These are phyloP conservation scores for Spermophilus dauricus DNA, from an alignment of 2,113 vertebrate species.

Conservation along the genomic window DNA sequence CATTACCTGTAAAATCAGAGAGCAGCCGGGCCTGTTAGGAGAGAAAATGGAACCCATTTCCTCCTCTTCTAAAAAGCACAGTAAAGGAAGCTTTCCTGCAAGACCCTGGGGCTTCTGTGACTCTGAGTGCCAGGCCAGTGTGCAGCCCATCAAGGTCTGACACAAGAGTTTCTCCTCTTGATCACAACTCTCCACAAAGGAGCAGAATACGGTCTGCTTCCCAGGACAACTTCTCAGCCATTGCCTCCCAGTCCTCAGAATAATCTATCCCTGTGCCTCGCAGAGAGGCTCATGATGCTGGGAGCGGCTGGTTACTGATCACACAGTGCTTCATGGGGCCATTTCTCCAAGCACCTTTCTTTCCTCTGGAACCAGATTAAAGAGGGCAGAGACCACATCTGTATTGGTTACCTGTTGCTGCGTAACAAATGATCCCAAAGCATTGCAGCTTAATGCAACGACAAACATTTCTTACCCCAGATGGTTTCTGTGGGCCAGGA, in stretches of 20 bases:
- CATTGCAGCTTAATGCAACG: neutral
- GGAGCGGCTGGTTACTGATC: neutral
- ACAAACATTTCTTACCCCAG: neutral
- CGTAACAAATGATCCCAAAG: neutral
- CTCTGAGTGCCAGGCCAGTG: neutral
- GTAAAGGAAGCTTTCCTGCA: neutral
- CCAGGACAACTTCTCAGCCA: neutral
- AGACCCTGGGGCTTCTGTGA: neutral
- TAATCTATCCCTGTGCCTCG: neutral
- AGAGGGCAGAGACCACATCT: neutral
- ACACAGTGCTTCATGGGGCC: accelerated
- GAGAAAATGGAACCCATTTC: conserved; percentile 40
- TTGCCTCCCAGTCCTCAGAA: neutral
- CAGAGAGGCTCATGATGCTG: neutral
- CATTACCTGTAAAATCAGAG: neutral
- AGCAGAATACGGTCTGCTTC: neutral
- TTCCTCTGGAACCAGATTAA: neutral
- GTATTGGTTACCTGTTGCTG: neutral
- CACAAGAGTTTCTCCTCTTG: too few species aligned
- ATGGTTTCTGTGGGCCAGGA: neutral
- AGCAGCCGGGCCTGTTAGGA: accelerated
- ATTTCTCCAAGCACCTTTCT: accelerated
- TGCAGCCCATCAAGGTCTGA: neutral
- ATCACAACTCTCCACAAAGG: neutral
- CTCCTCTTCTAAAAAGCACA: conserved; percentile 46